Evolutionary conservation across 2,888 invertebrate genomes (phyloP).

Genomic region (Autographa gamma): DNA sequence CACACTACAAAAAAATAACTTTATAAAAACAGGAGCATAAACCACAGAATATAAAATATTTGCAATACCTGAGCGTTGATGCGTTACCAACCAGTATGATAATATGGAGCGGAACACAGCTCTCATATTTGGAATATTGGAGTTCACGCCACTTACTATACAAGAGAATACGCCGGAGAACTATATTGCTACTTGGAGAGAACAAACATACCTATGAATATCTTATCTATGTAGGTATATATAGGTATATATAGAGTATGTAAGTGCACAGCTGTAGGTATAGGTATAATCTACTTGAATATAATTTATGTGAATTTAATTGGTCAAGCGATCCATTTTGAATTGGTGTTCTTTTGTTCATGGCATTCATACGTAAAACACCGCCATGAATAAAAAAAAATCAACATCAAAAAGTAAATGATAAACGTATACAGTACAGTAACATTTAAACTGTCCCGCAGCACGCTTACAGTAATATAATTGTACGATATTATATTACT

Average conservation of each 20-base stretch:
- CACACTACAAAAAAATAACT: too few species aligned
- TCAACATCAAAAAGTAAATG: too few species aligned
- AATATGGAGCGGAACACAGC: constrained; percentile 1
- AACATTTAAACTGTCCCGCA: too few species aligned
- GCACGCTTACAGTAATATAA: too few species aligned
- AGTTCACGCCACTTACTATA: constrained; percentile 1
- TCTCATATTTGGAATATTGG: constrained; percentile 1
- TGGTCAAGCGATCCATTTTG: neutral
- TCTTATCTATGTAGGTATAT: neutral
- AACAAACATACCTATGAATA: neutral
- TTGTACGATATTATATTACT: too few species aligned
- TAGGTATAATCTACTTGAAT: too few species aligned
- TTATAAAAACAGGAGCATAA: neutral
- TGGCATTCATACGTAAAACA: too few species aligned
- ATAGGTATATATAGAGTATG: neutral
- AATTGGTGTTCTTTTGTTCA: neutral
- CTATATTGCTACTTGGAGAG: neutral
- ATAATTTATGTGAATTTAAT: too few species aligned
- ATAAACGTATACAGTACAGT: too few species aligned
- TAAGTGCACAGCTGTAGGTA: neutral
- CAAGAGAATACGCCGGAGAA: neutral
- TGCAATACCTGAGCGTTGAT: neutral
- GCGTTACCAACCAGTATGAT: neutral
- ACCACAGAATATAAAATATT: constrained; percentile 8
- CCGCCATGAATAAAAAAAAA: too few species aligned